phyloP scores from a whole-genome alignment of 1,140 invertebrate species.

The Holotrichia oblita region DNA sequence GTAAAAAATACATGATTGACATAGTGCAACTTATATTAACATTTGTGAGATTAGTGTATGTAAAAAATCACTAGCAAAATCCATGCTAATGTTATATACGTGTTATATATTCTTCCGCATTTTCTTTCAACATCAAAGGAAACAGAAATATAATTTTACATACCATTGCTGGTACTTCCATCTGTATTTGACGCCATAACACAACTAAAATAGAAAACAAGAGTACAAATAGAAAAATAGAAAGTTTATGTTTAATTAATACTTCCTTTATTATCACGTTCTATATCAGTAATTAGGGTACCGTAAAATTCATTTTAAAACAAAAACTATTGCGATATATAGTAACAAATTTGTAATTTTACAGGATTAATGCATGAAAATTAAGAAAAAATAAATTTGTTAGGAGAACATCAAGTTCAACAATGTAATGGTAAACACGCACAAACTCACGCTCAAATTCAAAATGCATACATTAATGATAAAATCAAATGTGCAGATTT shows the following conservation, averaged over 20 bases:
- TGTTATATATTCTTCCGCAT: slow-evolving; percentile 28
- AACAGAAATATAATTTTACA: slow-evolving; percentile 41
- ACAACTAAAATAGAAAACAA: slow-evolving; percentile 44
- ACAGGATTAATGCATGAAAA: slow-evolving; percentile 13
- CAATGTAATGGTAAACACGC: neutral
- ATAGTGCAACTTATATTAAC: neutral
- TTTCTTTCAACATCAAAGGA: slow-evolving; percentile 31
- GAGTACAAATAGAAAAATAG: slow-evolving; percentile 42
- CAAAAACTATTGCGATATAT: slow-evolving; percentile 28
- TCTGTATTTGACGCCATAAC: slow-evolving; percentile 51
- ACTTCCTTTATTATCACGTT: slow-evolving; percentile 36
- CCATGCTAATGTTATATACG: slow-evolving; percentile 28
- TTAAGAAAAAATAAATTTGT: slow-evolving; percentile 39
- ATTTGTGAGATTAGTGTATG: slow-evolving; percentile 42
- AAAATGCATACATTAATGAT: slow-evolving; percentile 32
- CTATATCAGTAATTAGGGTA: slow-evolving; percentile 32
- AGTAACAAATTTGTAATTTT: slow-evolving; percentile 25
- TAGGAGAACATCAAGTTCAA: slow-evolving; percentile 38
- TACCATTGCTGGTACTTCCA: slow-evolving; percentile 50
- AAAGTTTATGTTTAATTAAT: slow-evolving; percentile 42
- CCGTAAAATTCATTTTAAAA: slow-evolving; percentile 36
- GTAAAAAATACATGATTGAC: slow-evolving; percentile 35
- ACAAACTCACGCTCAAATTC: neutral
- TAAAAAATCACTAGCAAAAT: slow-evolving; percentile 38
- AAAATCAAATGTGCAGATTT: slow-evolving; percentile 28